Base-by-base conservation (phyloP, 2,888 invertebrate genomes). In the Pammene aurita region DNA sequence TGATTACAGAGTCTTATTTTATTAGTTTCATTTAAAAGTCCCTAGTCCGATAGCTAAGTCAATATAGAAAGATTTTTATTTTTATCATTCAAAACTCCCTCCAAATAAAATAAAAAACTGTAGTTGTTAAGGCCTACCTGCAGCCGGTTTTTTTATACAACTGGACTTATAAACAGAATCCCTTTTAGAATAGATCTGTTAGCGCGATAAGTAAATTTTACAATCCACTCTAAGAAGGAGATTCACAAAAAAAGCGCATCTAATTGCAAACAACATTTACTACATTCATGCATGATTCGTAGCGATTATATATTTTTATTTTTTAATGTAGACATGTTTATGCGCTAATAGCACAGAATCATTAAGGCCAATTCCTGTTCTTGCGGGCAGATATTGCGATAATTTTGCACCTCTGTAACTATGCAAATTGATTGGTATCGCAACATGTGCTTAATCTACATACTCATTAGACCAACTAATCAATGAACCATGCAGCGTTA, bases 371-470 rank as follows among this genome's bases (percentile, higher is more conserved):
- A 65, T 69, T 60, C 60, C 58, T 58, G 64, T 65, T 69, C 50
- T 58, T 64, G 69, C 65, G 52, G 26, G 18, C 35, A 65, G 58
- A 69, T 65, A 60, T 69, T 65, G 65, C 65, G 65, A 69, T 60
- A 69, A 65, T 65, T 60, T 60, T 65, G 54, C 65, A 65, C 65
- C 55, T 60, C 54, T 69, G 60, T 65, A 69, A 69, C 44, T 69
- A 69, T 69, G 69, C 60, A 69, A 69, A 69, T 65, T 69, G 68
- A 69, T 69, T 69, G 69, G 64, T 55, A 69, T 64, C 64, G 64
- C 65, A 69, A 69, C 58, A n/a, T 69, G 65, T 65, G 48, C 50
- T 54, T 69, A 69, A 69, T 69, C 69, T 69, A 65, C 64, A 64
- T 65, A 64, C 64, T 60, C 65, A 69, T 69, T 69, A 69, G 60